Evolutionary conservation across 2,113 vertebrate species (phyloP).

Genomic region (Neodontobutis hainanensis): DNA sequence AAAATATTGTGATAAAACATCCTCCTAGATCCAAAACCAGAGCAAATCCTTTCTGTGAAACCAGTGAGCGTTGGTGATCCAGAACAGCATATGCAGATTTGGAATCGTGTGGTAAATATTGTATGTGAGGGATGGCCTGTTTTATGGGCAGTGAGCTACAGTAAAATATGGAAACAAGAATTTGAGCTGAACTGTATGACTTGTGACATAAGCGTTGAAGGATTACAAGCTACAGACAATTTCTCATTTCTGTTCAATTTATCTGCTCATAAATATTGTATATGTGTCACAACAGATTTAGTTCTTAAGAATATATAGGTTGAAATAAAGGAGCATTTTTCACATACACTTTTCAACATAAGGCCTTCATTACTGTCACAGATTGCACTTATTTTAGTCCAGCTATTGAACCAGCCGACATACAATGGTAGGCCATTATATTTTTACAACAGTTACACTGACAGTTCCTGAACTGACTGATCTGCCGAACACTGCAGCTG

Average conservation of each 20-base stretch:
- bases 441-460: too few relatives aligned
- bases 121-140: constrained; percentile 8
- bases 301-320: constrained; percentile 3
- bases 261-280: constrained; percentile 27
- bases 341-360: neutral
- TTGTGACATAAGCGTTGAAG: constrained; percentile 2
- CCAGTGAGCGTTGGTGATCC: neutral
- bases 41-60: neutral
- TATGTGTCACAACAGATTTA: constrained; percentile 9
- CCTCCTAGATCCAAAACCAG: neutral
- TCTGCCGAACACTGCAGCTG: neutral
- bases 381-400: too few relatives aligned
- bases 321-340: neutral
- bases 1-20: neutral
- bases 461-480: neutral
- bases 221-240: constrained; percentile 14
- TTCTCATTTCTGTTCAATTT: constrained; percentile 17
- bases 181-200: constrained; percentile 5
- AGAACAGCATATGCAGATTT: constrained; percentile 2
- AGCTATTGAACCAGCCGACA: too few relatives aligned
- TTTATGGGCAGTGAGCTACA: neutral
- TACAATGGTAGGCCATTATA: too few relatives aligned
- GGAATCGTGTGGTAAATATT: neutral
- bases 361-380: too few relatives aligned
- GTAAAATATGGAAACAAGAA: constrained; percentile 11